Percentiles rank a stretch among this genome's conserved stretches.
Conservation (phyloP, 1,140 invertebrate genomes). For the Habropoda laboriosa region DNA sequence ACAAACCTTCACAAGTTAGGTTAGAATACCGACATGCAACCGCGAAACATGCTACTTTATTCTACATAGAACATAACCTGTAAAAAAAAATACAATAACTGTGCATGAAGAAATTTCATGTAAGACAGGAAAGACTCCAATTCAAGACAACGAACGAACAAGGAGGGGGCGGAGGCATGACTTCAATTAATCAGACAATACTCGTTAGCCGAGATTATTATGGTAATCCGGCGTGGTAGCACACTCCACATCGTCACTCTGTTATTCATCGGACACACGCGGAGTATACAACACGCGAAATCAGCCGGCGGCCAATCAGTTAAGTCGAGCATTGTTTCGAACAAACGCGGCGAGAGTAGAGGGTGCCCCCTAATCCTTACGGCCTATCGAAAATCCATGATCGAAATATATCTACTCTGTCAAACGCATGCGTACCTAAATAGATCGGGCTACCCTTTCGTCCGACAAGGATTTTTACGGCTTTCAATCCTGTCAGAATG, state of each 20-base stretch:
- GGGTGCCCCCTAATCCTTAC: conserved; percentile 74
- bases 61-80: too few relatives aligned
- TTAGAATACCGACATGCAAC: too few relatives aligned
- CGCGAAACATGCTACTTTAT: too few relatives aligned
- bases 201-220: conserved; percentile 41
- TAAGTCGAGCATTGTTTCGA: conserved; percentile 76
- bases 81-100: too few relatives aligned
- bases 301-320: conserved; percentile 59
- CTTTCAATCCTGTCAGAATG: conserved; percentile 75
- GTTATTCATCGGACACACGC: conserved; percentile 27
- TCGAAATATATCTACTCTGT: conserved; percentile 80
- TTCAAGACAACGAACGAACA: neutral
- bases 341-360: conserved; percentile 69
- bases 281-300: neutral
- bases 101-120: neutral
- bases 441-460: conserved; percentile 80
- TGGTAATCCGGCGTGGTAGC: conserved; percentile 6
- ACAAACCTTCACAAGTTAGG: too few relatives aligned
- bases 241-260: conserved; percentile 30
- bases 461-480: conserved; percentile 77
- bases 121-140: neutral
- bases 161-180: neutral
- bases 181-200: conserved; percentile 43
- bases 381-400: conserved; percentile 79
- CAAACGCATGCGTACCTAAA: conserved; percentile 79